Evolutionary conservation across 2,888 invertebrate species (phyloP), one percentile per base, ranked within the genome.

Genomic region (Baronia brevicornis): DNA sequence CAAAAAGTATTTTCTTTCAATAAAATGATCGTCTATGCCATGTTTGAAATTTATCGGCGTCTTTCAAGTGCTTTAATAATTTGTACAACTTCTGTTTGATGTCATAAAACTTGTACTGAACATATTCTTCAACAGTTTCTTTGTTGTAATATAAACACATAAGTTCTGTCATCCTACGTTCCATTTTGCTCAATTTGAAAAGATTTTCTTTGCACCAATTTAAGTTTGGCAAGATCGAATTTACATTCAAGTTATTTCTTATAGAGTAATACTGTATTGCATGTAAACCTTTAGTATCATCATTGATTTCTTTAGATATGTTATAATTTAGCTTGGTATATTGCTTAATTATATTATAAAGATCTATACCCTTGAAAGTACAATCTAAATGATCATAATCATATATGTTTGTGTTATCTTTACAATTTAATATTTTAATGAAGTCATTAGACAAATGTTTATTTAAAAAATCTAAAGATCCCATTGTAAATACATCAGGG

Each of bases 111-210:
- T 54, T 60, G 11, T 46, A 53, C 14, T 43, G 28, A 2, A 64
- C 30, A 28, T 67, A 72, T 43, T 69, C 70, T 2, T 44, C 31
- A 3, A 61, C 39, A n/a, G 54, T 51, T 28, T 43, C 23, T 1
- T 38, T 26, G 7, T 54, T 45, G 9, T 62, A 66, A 45, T 62
- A 70, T 13, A 30, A 26, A 0, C 19, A 10, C 43, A 65, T 48
- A 8, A 34, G 28, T 6, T 39, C 35, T 3, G n/a, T 17, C 13
- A 67, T 27, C 6, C 27, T 24, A 2, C 30, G 41, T 36, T 63
- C 51, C 7, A 52, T 26, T 3, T 21, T 2, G 1, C n/a, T 3
- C 14, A 63, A 34, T 8, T 54, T 36, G 1, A 32, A 28, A 2
- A 58, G 27, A n/a, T 39, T 43, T 5, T 28, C 23, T n/a, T 44